phyloP scores from a whole-genome alignment of 2,888 invertebrate genomes.

The Volucella bombylans region DNA sequence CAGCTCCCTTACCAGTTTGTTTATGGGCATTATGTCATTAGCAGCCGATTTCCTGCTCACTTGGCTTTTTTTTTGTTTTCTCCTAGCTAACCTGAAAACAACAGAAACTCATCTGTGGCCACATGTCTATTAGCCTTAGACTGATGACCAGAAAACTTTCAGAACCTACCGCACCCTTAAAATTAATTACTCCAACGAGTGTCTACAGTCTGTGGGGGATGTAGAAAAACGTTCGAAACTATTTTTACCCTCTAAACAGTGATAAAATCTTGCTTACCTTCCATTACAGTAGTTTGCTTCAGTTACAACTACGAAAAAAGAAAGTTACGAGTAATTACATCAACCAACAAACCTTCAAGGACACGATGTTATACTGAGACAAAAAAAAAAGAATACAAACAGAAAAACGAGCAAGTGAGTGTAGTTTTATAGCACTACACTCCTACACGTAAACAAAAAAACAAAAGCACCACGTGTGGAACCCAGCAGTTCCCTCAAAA shows the following conservation, averaged over 20 bases:
- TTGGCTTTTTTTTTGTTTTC: not conserved
- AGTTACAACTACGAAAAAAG: conserved; percentile 50
- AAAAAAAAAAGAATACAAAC: conserved; percentile 2
- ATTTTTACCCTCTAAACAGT: conserved; percentile 16
- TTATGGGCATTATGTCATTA: conserved; percentile 45
- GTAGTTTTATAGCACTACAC: conserved; percentile 42
- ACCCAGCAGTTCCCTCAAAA: not conserved
- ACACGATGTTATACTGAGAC: conserved; percentile 22
- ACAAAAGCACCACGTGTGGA: not conserved
- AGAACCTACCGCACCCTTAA: conserved; percentile 18
- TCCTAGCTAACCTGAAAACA: conserved; percentile 19
- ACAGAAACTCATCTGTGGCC: conserved; percentile 24
- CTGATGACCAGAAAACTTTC: conserved; percentile 21
- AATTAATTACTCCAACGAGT: conserved; percentile 16
- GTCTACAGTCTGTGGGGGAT: not conserved
- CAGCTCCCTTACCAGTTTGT: conserved; percentile 19
- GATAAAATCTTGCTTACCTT: conserved; percentile 48
- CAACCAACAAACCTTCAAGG: conserved; percentile 50
- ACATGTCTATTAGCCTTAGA: conserved; percentile 31
- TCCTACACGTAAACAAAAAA: not conserved
- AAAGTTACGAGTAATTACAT: conserved; percentile 64
- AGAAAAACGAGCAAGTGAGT: conserved; percentile 13
- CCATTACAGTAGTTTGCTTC: conserved; percentile 66
- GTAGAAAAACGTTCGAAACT: not conserved
- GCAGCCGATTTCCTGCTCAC: conserved; percentile 13